phyloP scores from a whole-genome alignment of 2,797 vertebrate genomes.

The Arctocebus calabarensis region DNA sequence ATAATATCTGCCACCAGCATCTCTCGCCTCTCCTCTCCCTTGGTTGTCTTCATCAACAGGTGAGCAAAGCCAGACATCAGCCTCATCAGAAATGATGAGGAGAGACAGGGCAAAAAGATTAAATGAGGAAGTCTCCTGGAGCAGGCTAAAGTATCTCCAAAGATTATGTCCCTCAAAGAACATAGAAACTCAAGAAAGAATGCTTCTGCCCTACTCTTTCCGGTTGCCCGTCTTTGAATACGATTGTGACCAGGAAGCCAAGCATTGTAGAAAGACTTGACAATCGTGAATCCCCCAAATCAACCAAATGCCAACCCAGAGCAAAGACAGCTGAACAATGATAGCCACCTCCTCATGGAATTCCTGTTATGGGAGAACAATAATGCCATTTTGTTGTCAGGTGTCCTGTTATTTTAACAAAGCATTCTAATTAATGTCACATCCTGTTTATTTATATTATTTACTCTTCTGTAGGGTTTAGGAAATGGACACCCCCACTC shows the following conservation, averaged over 20 bases:
- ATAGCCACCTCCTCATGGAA: neutral
- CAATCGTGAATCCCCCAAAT: neutral
- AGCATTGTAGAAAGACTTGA: neutral
- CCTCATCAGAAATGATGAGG: neutral
- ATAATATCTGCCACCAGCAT: neutral
- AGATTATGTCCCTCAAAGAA: neutral
- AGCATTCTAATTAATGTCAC: neutral
- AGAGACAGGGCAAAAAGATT: neutral
- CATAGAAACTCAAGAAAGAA: neutral
- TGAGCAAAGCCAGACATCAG: too few relatives aligned
- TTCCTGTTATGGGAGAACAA: neutral
- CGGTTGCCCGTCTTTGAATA: neutral
- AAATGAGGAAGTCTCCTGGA: neutral
- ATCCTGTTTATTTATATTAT: accelerated
- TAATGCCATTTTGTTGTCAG: neutral
- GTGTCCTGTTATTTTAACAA: neutral
- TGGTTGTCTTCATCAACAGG: neutral
- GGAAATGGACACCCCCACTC: neutral
- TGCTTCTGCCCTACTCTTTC: neutral
- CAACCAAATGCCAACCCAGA: neutral
- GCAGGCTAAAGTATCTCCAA: neutral
- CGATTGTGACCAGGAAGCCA: neutral
- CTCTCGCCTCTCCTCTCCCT: accelerated
- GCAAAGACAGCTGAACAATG: neutral
- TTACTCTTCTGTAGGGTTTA: neutral